Evolutionary conservation across 1,140 invertebrate species (phyloP).

Genomic region (Drosophila jambulina): DNA sequence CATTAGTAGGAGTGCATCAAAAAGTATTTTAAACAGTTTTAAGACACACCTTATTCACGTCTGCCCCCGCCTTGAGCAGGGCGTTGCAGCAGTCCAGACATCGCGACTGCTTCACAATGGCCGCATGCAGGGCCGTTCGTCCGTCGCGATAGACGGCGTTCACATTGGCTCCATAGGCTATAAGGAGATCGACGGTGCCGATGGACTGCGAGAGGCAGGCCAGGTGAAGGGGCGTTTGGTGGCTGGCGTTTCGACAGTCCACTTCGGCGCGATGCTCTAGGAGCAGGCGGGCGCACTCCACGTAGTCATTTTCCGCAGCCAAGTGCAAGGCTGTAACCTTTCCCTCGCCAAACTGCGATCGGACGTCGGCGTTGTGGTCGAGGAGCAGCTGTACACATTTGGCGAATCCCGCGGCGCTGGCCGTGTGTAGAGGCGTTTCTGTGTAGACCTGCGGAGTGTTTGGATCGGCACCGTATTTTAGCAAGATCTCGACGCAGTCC

Average conservation of each 20-base stretch:
- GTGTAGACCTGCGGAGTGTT: slow-evolving; percentile 93
- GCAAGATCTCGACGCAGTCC: slow-evolving; percentile 89
- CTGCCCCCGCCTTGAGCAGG: slow-evolving; percentile 89
- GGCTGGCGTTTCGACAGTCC: slow-evolving; percentile 89
- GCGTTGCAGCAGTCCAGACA: slow-evolving; percentile 90
- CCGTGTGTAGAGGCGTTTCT: slow-evolving; percentile 93
- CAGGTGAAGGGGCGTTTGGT: slow-evolving; percentile 92
- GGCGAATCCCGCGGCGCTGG: slow-evolving; percentile 90
- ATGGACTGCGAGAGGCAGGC: slow-evolving; percentile 91
- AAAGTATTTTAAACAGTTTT: neutral
- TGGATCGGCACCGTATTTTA: slow-evolving; percentile 90
- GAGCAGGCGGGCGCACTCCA: slow-evolving; percentile 89
- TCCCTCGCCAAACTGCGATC: slow-evolving; percentile 89
- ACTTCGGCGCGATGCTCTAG: slow-evolving; percentile 90
- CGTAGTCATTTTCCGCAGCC: slow-evolving; percentile 91
- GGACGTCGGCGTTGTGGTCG: slow-evolving; percentile 90
- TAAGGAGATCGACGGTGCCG: slow-evolving; percentile 89
- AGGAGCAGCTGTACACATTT: slow-evolving; percentile 89
- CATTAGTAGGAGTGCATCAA: neutral
- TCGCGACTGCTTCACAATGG: slow-evolving; percentile 91
- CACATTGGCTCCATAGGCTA: slow-evolving; percentile 88
- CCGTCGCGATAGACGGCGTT: slow-evolving; percentile 89
- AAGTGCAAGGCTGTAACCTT: slow-evolving; percentile 92
- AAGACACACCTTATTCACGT: slow-evolving; percentile 88
- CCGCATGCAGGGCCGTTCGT: slow-evolving; percentile 91